Percentiles rank a stretch among this genome's conserved stretches.
These are phyloP conservation scores for Rugalucina vietnamica DNA, from an alignment of 2,888 invertebrate genomes.

Conservation along the genomic window DNA sequence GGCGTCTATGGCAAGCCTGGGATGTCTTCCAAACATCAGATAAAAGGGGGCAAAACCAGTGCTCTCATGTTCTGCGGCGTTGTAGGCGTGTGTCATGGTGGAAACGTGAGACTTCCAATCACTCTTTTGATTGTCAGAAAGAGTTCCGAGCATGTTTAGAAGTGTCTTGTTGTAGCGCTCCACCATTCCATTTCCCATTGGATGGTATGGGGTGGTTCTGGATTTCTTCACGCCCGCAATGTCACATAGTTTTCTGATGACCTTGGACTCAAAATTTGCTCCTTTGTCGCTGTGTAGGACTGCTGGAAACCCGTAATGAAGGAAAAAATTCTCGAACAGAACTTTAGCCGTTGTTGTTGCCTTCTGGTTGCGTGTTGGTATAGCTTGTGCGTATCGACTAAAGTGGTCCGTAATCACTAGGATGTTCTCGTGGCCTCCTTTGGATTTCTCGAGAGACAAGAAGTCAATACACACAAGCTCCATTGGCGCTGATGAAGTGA, in stretches of 20 bases:
- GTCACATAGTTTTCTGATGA: slow-evolving; percentile 33
- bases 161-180: neutral
- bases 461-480: slow-evolving; percentile 40
- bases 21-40: neutral
- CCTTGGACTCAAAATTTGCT: slow-evolving; percentile 36
- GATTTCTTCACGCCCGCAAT: neutral
- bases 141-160: neutral
- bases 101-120: neutral
- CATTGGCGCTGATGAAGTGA: slow-evolving; percentile 23
- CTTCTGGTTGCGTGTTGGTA: slow-evolving; percentile 36
- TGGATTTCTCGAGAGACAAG: neutral
- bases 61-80: neutral
- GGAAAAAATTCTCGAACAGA: neutral
- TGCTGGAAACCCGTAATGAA: neutral
- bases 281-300: neutral
- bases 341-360: slow-evolving; percentile 40
- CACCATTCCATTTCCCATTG: slow-evolving; percentile 13
- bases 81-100: neutral
- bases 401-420: slow-evolving; percentile 33
- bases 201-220: neutral
- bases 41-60: neutral
- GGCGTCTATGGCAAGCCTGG: neutral
- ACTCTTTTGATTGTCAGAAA: neutral
- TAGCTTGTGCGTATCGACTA: slow-evolving; percentile 29
- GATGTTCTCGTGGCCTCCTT: slow-evolving; percentile 7